Conservation (phyloP, 2,888 invertebrate species). For the Diachrysia chrysitis region DNA sequence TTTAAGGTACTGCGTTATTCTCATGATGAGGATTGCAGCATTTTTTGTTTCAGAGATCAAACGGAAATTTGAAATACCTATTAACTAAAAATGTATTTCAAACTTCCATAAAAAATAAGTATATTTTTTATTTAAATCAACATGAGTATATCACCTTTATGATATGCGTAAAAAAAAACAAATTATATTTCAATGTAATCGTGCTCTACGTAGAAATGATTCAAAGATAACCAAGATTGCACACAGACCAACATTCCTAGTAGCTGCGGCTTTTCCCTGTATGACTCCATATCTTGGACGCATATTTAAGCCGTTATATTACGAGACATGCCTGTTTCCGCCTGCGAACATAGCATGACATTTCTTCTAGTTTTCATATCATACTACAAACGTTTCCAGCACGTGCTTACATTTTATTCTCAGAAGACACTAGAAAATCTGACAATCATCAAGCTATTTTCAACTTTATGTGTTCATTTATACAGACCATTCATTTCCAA, state of each 20-base stretch:
- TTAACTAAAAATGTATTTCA: too few species aligned
- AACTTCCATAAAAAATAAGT: too few species aligned
- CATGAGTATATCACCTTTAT: neutral
- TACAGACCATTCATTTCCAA: constrained; percentile 16
- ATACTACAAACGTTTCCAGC: constrained; percentile 51
- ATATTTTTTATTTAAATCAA: too few species aligned
- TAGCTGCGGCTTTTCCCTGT: constrained; percentile 38
- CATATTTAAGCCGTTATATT: constrained; percentile 51
- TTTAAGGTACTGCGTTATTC: too few species aligned
- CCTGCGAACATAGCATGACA: constrained; percentile 50
- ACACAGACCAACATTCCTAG: constrained; percentile 42
- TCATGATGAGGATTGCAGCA: too few species aligned
- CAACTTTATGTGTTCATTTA: constrained; percentile 17
- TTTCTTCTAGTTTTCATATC: constrained; percentile 53
- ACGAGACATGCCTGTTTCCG: constrained; percentile 58
- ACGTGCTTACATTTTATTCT: constrained; percentile 46
- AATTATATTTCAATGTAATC: neutral
- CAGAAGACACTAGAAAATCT: constrained; percentile 23
- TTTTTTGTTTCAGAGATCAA: too few species aligned
- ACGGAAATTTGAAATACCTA: too few species aligned
- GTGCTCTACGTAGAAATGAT: constrained; percentile 5
- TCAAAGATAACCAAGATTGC: constrained; percentile 29
- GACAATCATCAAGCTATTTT: constrained; percentile 18
- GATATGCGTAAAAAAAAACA: neutral
- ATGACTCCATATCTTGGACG: constrained; percentile 40